These are phyloP conservation scores for Papilio gigon DNA, from an alignment of 2,888 invertebrate genomes.

Conservation along the genomic window DNA sequence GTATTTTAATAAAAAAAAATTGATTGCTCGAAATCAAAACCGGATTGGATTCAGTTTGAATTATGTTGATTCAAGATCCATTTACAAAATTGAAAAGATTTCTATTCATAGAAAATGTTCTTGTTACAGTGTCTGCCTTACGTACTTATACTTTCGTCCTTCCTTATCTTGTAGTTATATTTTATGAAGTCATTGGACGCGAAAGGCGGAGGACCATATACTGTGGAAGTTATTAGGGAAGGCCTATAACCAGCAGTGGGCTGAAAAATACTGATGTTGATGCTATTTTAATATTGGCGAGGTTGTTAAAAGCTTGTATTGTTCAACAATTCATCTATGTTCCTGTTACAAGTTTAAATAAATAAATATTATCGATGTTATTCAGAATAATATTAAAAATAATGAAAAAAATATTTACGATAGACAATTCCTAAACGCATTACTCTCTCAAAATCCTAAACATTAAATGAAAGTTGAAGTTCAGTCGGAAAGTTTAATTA, in stretches of 20 bases:
- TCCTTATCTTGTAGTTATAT: background rate
- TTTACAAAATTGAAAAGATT: constrained; percentile 13
- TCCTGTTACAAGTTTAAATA: too few species aligned
- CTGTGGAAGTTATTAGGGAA: too few species aligned
- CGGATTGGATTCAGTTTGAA: constrained; percentile 16
- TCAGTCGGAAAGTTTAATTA: constrained; percentile 33
- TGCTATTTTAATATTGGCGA: too few species aligned
- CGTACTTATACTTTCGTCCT: background rate
- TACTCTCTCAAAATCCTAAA: constrained; percentile 8
- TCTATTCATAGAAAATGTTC: constrained; percentile 6
- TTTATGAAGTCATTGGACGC: too few species aligned
- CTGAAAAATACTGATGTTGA: too few species aligned
- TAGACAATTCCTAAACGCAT: background rate
- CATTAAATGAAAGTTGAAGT: constrained; percentile 28
- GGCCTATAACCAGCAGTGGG: too few species aligned
- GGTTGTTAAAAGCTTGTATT: too few species aligned
- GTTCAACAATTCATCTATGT: too few species aligned
- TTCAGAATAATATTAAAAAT: background rate
- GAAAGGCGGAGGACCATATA: too few species aligned
- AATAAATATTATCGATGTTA: background rate
- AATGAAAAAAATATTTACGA: background rate
- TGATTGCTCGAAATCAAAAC: constrained; percentile 17
- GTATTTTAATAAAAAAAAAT: constrained; percentile 20
- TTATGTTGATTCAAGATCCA: constrained; percentile 18
- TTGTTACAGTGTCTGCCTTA: background rate